These are phyloP conservation scores for Anguilla marmorata DNA, from an alignment of 2,797 vertebrate genomes.

Conservation along the genomic window DNA sequence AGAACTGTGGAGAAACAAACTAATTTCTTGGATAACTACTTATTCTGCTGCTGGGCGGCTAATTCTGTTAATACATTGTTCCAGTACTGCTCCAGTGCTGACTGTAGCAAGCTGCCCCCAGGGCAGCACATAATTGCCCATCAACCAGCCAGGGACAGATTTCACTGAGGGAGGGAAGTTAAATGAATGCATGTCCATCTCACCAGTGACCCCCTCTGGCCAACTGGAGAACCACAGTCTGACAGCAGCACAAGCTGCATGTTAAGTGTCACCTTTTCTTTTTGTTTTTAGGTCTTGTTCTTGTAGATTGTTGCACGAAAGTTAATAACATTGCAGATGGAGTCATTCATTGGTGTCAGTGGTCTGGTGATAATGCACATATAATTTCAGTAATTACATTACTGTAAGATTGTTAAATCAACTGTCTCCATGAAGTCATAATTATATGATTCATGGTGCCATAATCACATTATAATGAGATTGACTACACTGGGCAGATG, in stretches of 20 bases:
- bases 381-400: neutral
- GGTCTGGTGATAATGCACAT: neutral
- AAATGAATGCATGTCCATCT: neutral
- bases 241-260: neutral
- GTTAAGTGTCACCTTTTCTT: neutral
- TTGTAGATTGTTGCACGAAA: neutral
- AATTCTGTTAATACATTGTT: neutral
- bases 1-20: neutral
- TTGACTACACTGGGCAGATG: neutral
- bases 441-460: neutral
- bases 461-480: neutral
- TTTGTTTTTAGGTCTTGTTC: neutral
- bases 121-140: neutral
- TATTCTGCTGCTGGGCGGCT: neutral
- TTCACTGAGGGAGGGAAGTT: neutral
- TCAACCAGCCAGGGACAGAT: neutral
- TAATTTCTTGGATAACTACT: neutral
- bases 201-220: neutral
- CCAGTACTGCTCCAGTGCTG: neutral
- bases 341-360: neutral
- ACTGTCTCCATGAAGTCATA: neutral
- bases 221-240: neutral
- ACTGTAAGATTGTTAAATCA: neutral
- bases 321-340: neutral
- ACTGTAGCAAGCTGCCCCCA: neutral